Conservation (phyloP, 2,888 invertebrate species). For the Mellilla xanthometata region DNA sequence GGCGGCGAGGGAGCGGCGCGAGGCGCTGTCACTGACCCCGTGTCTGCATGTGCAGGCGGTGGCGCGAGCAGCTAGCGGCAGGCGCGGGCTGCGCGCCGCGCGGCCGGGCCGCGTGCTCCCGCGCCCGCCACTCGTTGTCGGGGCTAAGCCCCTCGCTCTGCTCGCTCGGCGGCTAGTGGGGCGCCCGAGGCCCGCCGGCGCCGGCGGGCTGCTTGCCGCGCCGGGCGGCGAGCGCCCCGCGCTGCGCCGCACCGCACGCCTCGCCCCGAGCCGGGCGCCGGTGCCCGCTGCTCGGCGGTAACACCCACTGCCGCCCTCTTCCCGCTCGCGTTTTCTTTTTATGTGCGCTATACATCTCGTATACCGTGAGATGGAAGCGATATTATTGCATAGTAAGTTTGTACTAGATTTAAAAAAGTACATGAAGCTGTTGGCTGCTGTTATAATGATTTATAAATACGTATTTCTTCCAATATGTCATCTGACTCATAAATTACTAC, state of each 20-base stretch:
- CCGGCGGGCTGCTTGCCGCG: conserved; percentile 14
- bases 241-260: conserved; percentile 34
- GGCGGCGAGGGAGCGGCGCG: conserved; percentile 62
- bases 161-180: conserved; percentile 31
- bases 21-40: conserved; percentile 44
- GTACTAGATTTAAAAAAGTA: conserved; percentile 48
- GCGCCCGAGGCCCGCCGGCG: conserved; percentile 22
- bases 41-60: conserved; percentile 80
- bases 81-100: conserved; percentile 70
- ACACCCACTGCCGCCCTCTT: conserved; percentile 52
- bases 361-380: conserved; percentile 41
- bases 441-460: background rate
- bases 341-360: conserved; percentile 46
- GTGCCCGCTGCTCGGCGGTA: conserved; percentile 43
- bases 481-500: no score
- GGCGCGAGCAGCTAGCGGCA: conserved; percentile 36
- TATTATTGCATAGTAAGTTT: conserved; percentile 62
- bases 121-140: conserved; percentile 63
- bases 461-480: no score
- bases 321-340: conserved; percentile 59
- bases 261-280: conserved; percentile 32
- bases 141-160: conserved; percentile 64
- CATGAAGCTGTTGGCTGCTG: conserved; percentile 37
- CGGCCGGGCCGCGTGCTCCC: conserved; percentile 54
- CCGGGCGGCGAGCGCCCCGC: conserved; percentile 43